Base-by-base conservation (phyloP, 2,797 vertebrate genomes). In the Lateolabrax maculatus region DNA sequence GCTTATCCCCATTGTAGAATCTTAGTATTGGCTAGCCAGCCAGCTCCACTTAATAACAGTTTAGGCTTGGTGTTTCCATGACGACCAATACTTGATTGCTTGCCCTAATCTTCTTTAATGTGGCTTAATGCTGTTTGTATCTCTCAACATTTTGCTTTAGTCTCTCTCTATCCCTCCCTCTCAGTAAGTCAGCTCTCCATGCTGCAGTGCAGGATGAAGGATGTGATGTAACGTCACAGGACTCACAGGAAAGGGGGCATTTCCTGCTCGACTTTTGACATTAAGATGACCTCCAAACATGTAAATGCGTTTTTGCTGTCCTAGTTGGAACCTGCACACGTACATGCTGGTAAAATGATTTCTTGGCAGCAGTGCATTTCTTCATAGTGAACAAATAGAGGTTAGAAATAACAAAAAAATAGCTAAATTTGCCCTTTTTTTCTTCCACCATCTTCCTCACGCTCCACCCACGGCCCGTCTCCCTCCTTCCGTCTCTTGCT, bases 81-180 rank as follows among this genome's bases (percentile, higher is more conserved):
- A 73, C 88, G 73, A 95, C 95, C 80, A 78, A 66, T 70, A 86
- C 89, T 94, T 95, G 92, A 95, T 95, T 95, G 93, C 93, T 92
- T 87, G 87, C 86, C 90, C 84, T 95, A 95, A 96, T 95, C 93
- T 90, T 88, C 90, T 93, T 94, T 93, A 94, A 93, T 94, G 88
- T 95, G 87, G 91, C 90, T 92, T 94, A 93, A 94, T 93, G 87
- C 82, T 79, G 80, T 89, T 83, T 90, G 71, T 88, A 88, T 86
- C 87, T 74, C 82, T 90, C 75, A 64, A 71, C 79, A 44, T 81
- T 80, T 83, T 77, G 67, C 79, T 82, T 60, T 39, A 29, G 56
- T 68, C 51, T 78, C 46, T 49, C 70, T 21, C 61, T 43, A 49
- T 46, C 41, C 31, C 25, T 62, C 58, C 58, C 23, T 41, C 34